These are phyloP conservation scores for Hydrochoerus hydrochaeris DNA, from an alignment of 2,113 vertebrate species.

Conservation along the genomic window DNA sequence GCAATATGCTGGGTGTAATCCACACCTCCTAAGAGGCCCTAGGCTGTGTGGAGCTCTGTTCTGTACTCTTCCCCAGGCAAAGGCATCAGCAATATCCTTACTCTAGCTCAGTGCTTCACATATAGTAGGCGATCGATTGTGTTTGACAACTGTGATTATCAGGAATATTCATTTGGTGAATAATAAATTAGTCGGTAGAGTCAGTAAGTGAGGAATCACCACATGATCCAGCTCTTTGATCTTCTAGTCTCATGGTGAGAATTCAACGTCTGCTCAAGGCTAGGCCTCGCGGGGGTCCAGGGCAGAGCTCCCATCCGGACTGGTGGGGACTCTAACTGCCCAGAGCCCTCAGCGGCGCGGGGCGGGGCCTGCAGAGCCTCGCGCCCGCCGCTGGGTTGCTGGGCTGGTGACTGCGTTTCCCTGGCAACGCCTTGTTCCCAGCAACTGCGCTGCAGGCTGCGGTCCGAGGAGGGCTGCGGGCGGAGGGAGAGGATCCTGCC, in stretches of 20 bases:
- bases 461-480: fast-evolving
- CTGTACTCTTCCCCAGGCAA: not conserved
- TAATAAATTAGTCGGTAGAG: not conserved
- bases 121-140: not conserved
- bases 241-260: not conserved
- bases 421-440: slow-evolving; percentile 66
- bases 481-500: not conserved
- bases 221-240: not conserved
- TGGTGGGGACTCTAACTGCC: not conserved
- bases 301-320: too few relatives aligned
- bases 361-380: not conserved
- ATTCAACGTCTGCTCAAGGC: not conserved
- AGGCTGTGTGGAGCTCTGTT: not conserved
- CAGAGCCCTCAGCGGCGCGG: fast-evolving
- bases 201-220: not conserved
- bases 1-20: not conserved
- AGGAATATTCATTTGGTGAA: not conserved
- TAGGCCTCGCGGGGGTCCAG: not conserved
- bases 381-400: fast-evolving
- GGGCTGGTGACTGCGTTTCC: not conserved
- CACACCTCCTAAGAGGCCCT: not conserved
- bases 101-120: not conserved
- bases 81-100: not conserved
- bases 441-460: not conserved
- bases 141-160: not conserved